phyloP scores from a whole-genome alignment of 2,797 vertebrate species.

The Hozukius guyotensis region DNA sequence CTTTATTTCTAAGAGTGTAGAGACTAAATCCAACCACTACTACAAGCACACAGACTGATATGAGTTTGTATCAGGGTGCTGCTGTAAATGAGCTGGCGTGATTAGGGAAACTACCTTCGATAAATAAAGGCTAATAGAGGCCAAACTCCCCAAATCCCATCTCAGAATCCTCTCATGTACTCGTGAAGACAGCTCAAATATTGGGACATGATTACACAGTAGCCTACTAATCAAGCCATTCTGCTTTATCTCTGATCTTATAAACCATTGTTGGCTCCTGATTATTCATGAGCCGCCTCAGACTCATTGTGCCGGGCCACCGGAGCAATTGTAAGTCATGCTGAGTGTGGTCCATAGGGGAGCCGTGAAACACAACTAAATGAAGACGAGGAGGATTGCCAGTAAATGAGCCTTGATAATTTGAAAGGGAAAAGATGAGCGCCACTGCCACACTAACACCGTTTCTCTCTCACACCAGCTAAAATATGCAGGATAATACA shows the following conservation, averaged over 20 bases:
- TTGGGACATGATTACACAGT: constrained; percentile 32
- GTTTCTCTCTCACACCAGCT: constrained; percentile 7
- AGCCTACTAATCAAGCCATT: constrained; percentile 41
- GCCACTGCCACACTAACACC: not conserved
- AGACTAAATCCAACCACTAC: not conserved
- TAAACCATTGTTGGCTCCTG: constrained; percentile 40
- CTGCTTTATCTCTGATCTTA: constrained; percentile 44
- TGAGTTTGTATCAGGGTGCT: not conserved
- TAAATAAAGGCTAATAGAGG: constrained; percentile 47
- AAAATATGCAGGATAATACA: constrained; percentile 11
- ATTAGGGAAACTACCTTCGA: not conserved
- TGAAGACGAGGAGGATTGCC: constrained; percentile 46
- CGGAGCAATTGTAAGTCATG: constrained; percentile 50
- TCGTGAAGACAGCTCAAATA: constrained; percentile 17
- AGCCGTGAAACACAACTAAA: constrained; percentile 57
- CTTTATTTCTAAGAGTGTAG: not conserved
- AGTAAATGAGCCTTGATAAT: constrained; percentile 56
- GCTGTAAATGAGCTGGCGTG: not conserved
- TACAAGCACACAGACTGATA: not conserved
- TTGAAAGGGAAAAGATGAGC: constrained; percentile 22
- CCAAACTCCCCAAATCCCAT: constrained; percentile 31
- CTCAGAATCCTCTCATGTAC: constrained; percentile 5
- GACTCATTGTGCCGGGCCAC: constrained; percentile 42
- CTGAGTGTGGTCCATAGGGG: constrained; percentile 54
- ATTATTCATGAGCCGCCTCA: constrained; percentile 56